A percentile compares a stretch with the other conserved stretches of the same genome.
Evolutionary conservation across 2,797 vertebrate species (phyloP).

Genomic region (Dendrocincla tyrannina): DNA sequence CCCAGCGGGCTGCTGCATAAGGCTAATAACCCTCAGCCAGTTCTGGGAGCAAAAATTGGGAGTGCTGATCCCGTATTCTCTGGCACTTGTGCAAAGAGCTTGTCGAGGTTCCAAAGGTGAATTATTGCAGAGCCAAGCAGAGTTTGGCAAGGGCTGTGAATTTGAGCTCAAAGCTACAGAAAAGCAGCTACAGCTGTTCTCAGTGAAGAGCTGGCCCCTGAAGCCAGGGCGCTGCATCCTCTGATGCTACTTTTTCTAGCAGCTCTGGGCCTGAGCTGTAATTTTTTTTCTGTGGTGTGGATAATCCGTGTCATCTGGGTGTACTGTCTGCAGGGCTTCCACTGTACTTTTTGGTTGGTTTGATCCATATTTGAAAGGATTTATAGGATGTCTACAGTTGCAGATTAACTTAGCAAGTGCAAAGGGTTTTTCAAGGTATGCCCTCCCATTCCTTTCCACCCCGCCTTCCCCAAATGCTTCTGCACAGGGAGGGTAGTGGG

Average conservation of each 20-base stretch:
- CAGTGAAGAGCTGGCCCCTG: background rate
- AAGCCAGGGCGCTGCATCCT: background rate
- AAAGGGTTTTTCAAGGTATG: background rate
- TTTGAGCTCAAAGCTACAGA: background rate
- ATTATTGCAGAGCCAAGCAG: background rate
- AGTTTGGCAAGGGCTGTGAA: background rate
- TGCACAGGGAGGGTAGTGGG: background rate
- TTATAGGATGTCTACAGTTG: background rate
- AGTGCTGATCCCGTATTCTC: background rate
- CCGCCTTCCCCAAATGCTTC: background rate
- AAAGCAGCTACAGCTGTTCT: slow-evolving; percentile 4
- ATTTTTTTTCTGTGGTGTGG: rapidly evolving
- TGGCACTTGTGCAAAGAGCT: background rate
- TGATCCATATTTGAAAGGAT: background rate
- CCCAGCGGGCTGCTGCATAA: background rate
- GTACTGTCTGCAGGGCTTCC: background rate
- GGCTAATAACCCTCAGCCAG: background rate
- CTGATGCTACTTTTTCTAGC: background rate
- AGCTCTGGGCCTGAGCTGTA: background rate
- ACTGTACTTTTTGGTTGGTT: background rate
- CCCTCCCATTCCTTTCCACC: background rate
- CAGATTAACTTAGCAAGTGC: background rate
- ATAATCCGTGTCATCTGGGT: background rate
- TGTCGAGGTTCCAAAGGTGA: background rate
- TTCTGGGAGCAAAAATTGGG: background rate